Base-by-base conservation (phyloP, 2,797 vertebrate genomes). In the Falco concolor region DNA sequence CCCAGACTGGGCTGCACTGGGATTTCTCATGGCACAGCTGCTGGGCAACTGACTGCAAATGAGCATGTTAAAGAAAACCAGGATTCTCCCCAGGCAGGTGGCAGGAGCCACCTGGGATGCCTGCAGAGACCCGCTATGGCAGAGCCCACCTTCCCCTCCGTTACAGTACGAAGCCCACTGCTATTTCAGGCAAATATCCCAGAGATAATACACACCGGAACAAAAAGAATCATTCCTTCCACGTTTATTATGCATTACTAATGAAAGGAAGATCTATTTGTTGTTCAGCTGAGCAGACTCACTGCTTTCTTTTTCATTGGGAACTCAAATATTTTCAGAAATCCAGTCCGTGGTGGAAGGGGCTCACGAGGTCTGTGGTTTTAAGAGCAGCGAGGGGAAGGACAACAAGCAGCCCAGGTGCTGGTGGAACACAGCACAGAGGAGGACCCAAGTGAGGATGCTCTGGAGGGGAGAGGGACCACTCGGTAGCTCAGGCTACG, bases 361-460 rank as follows among this genome's bases (percentile, higher is more conserved):
- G 6, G 13, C 8, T 50, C 30, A 68, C 13, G 10, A 84, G 60
- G 44, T 0, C 0, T 24, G 4, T 0, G 9, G 4, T 49, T 56
- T 20, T 9, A 13, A 54, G 10, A 63, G 22, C 6, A 50, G 34
- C 13, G 4, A 61, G 30, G 32, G 32, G 18, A 72, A 54, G 28
- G 85, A 24, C 13, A 14, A 32, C 64, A 52, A 32, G 18, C 32
- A 30, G 6, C 2, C 13, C 19, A 76, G 40, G 12, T 6, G 47
- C 42, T 9, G 32, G 9, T 18, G 45, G 15, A 68, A 9, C 10
- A 20, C 32, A 9, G 38, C 34, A 0, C 13, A 9, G 56, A 40
- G 1, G 27, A 42, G 54, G 56, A 2, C 7, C 7, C 8, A 4
- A 25, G 42, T 2, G 18, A 12, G 2, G n/a, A 34, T 15, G 9